These are phyloP conservation scores for Leptonema lineaticorne DNA, from an alignment of 1,140 invertebrate species.

Conservation along the genomic window DNA sequence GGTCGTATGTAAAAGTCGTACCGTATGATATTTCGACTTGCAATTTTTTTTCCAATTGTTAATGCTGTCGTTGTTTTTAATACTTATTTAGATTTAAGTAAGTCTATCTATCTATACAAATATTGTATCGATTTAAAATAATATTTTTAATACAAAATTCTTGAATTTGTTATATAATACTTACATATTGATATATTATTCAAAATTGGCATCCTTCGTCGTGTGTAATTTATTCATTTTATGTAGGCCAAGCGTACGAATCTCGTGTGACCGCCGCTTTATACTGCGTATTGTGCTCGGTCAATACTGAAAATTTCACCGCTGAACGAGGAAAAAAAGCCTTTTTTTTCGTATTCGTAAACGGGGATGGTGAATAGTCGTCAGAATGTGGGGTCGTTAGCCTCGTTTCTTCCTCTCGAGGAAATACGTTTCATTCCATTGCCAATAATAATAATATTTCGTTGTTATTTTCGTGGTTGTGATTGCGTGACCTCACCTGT, in stretches of 20 bases:
- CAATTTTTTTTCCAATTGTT: not conserved
- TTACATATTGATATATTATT: not conserved
- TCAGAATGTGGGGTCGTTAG: not conserved
- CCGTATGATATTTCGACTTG: not conserved
- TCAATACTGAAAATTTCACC: too few relatives aligned
- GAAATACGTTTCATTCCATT: conserved; percentile 3
- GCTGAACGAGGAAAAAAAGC: too few relatives aligned
- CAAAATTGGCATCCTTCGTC: too few relatives aligned
- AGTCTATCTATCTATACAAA: too few relatives aligned
- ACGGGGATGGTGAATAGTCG: not conserved
- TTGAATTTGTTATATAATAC: not conserved
- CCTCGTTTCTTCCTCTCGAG: not conserved
- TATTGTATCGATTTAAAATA: not conserved
- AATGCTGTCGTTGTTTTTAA: too few relatives aligned
- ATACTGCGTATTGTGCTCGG: too few relatives aligned
- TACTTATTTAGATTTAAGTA: too few relatives aligned
- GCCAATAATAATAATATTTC: not conserved
- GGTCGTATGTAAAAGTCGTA: conserved; percentile 5
- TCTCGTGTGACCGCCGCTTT: too few relatives aligned
- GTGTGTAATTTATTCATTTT: too few relatives aligned
- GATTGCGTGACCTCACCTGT: conserved; percentile 19
- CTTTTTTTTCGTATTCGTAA: not conserved
- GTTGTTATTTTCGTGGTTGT: conserved; percentile 2
- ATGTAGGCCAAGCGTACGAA: too few relatives aligned
- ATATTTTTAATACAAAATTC: not conserved